Conservation (phyloP, 2,797 vertebrate genomes). For the Aulostomus chinensis region DNA sequence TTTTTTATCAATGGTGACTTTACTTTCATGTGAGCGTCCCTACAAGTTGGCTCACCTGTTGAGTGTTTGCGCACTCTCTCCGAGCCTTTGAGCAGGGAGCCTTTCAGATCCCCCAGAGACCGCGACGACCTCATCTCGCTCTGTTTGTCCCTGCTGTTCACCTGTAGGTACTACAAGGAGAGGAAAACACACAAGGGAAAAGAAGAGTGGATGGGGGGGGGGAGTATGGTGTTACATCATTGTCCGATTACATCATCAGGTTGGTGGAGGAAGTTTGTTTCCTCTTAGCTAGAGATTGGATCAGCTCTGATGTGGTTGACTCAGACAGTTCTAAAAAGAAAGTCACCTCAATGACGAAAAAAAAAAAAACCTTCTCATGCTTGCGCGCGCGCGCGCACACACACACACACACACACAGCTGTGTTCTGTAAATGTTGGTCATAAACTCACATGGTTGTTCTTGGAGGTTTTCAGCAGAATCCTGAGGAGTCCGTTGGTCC, state of each 20-base stretch:
- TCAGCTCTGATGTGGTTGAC: background rate
- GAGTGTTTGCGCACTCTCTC: conserved; percentile 91
- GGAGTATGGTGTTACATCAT: conserved; percentile 38
- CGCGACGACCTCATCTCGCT: conserved; percentile 91
- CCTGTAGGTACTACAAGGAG: conserved; percentile 82
- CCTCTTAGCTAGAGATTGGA: background rate
- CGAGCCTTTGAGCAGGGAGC: conserved; percentile 86
- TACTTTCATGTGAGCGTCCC: background rate
- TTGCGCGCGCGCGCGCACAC: too few relatives aligned
- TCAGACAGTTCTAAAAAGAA: background rate
- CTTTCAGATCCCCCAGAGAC: conserved; percentile 92
- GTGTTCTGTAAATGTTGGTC: too few relatives aligned
- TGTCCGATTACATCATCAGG: conserved; percentile 17
- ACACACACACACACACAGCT: too few relatives aligned
- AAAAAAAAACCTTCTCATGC: too few relatives aligned
- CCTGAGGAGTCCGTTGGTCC: conserved; percentile 84
- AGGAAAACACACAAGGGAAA: background rate
- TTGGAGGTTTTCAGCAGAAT: conserved; percentile 87
- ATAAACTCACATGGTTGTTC: conserved; percentile 84
- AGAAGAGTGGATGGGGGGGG: background rate
- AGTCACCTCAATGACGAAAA: too few relatives aligned
- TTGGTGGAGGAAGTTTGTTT: conserved; percentile 6
- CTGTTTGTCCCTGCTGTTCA: conserved; percentile 88
- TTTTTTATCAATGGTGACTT: too few relatives aligned
- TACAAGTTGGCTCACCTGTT: conserved; percentile 78